Conservation (phyloP, 2,888 invertebrate species). For the Sialis fuliginosa region DNA sequence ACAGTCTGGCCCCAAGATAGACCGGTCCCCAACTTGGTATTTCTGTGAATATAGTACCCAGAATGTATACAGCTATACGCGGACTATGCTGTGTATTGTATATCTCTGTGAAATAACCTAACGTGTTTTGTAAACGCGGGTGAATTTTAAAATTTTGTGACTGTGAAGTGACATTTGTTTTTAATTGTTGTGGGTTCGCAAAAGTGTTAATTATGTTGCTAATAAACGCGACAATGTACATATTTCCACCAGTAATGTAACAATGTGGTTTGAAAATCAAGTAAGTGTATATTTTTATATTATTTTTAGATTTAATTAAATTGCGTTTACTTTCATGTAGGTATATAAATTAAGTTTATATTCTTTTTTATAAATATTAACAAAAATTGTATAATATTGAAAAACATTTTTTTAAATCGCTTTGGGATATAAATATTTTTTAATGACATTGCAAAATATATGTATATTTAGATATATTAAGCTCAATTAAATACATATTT, state of each 20-base stretch:
- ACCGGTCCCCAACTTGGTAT: too few relatives aligned
- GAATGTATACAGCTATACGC: conserved; percentile 1
- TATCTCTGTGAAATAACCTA: neutral
- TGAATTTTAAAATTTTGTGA: neutral
- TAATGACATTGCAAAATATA: too few relatives aligned
- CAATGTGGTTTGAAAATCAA: conserved; percentile 29
- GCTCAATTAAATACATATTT: too few relatives aligned
- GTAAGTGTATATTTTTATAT: conserved; percentile 16
- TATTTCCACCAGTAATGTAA: conserved; percentile 21
- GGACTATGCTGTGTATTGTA: neutral
- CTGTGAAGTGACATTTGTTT: neutral
- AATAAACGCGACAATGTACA: conserved; percentile 22
- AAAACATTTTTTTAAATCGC: too few relatives aligned
- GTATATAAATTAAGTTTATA: too few relatives aligned
- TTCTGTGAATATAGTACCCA: neutral
- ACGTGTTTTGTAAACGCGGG: conserved; percentile 2
- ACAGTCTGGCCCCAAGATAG: too few relatives aligned
- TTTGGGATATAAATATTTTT: too few relatives aligned
- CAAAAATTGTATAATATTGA: too few relatives aligned
- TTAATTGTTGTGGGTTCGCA: conserved; percentile 1
- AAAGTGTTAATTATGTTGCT: conserved; percentile 15
- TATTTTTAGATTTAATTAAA: neutral
- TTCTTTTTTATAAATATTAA: too few relatives aligned
- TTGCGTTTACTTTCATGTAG: neutral
- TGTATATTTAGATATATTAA: too few relatives aligned